These are phyloP conservation scores for Rapana venosa DNA, from an alignment of 2,888 invertebrate genomes.

Conservation along the genomic window DNA sequence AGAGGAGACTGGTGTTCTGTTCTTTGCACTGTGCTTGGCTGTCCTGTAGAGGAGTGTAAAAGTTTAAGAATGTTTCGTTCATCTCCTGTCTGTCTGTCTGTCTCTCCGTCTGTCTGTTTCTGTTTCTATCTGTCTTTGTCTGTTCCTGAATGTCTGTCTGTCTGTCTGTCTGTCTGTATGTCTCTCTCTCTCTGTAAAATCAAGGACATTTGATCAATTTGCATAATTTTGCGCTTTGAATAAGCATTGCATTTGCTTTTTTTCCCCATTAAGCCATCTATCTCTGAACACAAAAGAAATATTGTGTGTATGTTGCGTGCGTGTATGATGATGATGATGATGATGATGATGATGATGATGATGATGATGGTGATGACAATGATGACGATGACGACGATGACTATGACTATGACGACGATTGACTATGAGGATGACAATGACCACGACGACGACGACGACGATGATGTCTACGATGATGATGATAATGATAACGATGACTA, in stretches of 20 bases:
- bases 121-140: background rate
- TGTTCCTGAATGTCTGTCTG: background rate
- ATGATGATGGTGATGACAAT: slow-evolving; percentile 5
- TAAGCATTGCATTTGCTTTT: too few species aligned
- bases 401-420: background rate
- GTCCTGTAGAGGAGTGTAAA: too few species aligned
- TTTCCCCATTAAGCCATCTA: too few species aligned
- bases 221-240: too few species aligned
- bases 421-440: background rate
- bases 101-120: background rate
- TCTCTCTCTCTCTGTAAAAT: too few species aligned
- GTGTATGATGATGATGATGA: slow-evolving; percentile 30
- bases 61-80: too few species aligned
- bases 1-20: too few species aligned
- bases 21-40: too few species aligned
- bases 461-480: background rate
- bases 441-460: background rate
- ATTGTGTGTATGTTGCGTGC: too few species aligned
- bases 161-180: background rate
- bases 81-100: background rate
- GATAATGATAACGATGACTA: background rate
- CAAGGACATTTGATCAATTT: too few species aligned
- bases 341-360: slow-evolving; percentile 44
- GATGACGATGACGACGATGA: slow-evolving; percentile 1
- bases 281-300: too few species aligned